These are phyloP conservation scores for Rallus crepitans DNA, from an alignment of 2,797 vertebrate genomes.

Conservation along the genomic window DNA sequence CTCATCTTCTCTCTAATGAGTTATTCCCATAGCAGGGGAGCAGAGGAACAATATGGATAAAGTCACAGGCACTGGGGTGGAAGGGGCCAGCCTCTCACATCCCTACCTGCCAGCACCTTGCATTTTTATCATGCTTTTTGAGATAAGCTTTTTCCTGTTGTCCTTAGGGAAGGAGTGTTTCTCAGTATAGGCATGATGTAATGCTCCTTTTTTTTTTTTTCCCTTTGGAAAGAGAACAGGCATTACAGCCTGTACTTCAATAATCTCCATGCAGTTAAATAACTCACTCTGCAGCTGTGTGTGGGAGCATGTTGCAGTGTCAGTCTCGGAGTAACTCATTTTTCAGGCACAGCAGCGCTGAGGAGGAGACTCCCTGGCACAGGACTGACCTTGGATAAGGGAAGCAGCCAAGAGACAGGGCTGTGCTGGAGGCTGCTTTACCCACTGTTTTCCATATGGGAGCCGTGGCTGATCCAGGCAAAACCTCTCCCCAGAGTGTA, in stretches of 20 bases:
- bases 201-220: not conserved
- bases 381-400: not conserved
- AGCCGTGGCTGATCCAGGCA: accelerated
- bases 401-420: not conserved
- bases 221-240: not conserved
- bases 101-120: not conserved
- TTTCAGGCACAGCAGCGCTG: not conserved
- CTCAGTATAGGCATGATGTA: conserved; percentile 7
- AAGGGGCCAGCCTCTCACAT: not conserved
- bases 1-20: not conserved
- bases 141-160: not conserved
- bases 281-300: conserved; percentile 42
- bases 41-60: not conserved
- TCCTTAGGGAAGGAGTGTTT: not conserved
- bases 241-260: not conserved
- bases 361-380: not conserved
- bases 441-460: not conserved
- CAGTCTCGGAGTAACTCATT: not conserved
- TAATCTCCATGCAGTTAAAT: not conserved
- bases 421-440: not conserved
- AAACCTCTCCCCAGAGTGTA: accelerated
- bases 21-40: not conserved
- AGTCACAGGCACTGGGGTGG: not conserved
- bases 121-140: not conserved
- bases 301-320: not conserved